Base-by-base conservation (phyloP, 2,113 vertebrate genomes). In the Ammodramus savannarum region DNA sequence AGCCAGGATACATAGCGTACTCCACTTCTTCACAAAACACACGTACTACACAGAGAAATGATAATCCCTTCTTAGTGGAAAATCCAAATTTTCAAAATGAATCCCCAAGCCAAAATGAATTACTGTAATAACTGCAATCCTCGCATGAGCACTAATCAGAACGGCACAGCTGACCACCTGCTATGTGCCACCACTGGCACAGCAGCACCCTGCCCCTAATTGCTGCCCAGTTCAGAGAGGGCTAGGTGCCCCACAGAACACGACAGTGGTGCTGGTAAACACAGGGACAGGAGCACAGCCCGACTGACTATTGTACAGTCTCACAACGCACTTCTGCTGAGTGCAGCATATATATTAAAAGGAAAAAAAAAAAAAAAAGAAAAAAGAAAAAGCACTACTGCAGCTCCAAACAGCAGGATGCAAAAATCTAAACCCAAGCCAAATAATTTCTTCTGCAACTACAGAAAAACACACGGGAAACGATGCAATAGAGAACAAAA, bases 1-100 rank as follows among this genome's bases (percentile, higher is more conserved):
- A 87, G 76, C 59, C 90, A 93, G 87, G 67, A 93, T 54, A 89
- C 74, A 36, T 19, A 27, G 43, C 1, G 0, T 67, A 76, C 68
- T 89, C 62, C 36, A 5, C 67, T 80, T 92, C 88, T 94, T 90
- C 89, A 55, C 66, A 82, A 95, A 91, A 80, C 85, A 95, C 63
- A 85, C 14, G 2, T 23, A 86, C 75, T 54, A 95, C 25, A 19
- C 83, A 95, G 88, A 87, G 92, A 89, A 96, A 92, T 25, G 49
- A 85, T 97, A 98, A 98, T 97, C 97, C 96, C 97, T 95, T 97
- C 97, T 98, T 98, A 98, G 94, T 93, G 78, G 95, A 97, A 98
- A 97, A 98, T 93, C 95, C 96, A 96, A 97, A 98, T 97, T 98
- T 98, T 94, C 96, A 96, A 98, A 98, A 97, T 97, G 96, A 98